Percentiles rank a stretch among this genome's conserved stretches.
These are phyloP conservation scores for Camponotus fellah DNA, from an alignment of 2,888 invertebrate species.

Conservation along the genomic window DNA sequence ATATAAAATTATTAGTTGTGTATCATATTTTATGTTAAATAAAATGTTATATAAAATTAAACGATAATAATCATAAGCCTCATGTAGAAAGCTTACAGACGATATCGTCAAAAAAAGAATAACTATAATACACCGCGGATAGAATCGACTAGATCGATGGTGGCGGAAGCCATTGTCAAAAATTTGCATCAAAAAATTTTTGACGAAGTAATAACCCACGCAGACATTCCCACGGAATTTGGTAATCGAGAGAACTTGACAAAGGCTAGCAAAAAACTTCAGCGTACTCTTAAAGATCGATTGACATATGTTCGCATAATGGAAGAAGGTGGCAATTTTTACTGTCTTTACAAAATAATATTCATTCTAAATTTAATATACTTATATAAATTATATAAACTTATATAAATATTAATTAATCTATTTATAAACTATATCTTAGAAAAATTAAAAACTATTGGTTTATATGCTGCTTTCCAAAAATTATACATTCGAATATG, in stretches of 20 bases:
- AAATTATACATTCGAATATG: neutral
- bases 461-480: neutral
- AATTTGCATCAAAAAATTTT: slow-evolving; percentile 73
- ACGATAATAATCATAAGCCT: neutral
- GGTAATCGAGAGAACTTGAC: slow-evolving; percentile 68
- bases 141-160: slow-evolving; percentile 68
- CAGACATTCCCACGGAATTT: slow-evolving; percentile 73
- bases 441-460: neutral
- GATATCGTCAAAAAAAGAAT: slow-evolving; percentile 62
- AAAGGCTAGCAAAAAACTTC: slow-evolving; percentile 68
- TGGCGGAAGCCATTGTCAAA: slow-evolving; percentile 73
- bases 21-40: neutral
- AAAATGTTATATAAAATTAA: neutral
- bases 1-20: neutral
- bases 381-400: too few species aligned
- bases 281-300: slow-evolving; percentile 71
- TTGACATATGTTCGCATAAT: slow-evolving; percentile 68
- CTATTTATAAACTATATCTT: neutral
- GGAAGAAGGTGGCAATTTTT: slow-evolving; percentile 59
- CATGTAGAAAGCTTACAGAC: slow-evolving; percentile 69
- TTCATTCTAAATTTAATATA: neutral
- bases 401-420: too few species aligned
- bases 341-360: neutral
- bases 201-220: slow-evolving; percentile 67
- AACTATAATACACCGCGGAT: slow-evolving; percentile 47